Evolutionary conservation across 2,113 vertebrate species (phyloP).

Genomic region (Aptenodytes forsteri): DNA sequence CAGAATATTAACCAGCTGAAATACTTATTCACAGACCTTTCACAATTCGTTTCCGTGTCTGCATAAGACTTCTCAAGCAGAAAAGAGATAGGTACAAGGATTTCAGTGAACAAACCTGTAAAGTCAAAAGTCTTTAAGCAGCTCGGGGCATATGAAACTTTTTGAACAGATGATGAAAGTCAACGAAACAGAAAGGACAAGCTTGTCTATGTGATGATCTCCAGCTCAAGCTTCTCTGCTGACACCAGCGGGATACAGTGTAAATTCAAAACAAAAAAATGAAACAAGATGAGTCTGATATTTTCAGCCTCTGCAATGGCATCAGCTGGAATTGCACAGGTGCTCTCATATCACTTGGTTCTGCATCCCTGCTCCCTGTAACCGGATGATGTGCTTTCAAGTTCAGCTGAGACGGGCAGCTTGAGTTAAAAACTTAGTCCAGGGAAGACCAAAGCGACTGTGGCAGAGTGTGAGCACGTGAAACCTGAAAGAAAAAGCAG

Average conservation of each 20-base stretch:
- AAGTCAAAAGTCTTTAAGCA: background rate
- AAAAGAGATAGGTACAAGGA: background rate
- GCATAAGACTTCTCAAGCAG: background rate
- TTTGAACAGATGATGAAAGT: background rate
- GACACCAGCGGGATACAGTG: rapidly evolving
- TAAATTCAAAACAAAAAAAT: background rate
- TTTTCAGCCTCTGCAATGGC: background rate
- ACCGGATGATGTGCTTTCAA: background rate
- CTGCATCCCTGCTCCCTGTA: background rate
- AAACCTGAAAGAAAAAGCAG: background rate
- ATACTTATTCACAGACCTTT: background rate
- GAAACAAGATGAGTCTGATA: background rate
- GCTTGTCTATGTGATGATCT: background rate
- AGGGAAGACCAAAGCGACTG: background rate
- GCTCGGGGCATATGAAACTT: background rate
- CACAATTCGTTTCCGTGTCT: background rate
- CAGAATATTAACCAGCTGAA: background rate
- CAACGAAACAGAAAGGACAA: background rate
- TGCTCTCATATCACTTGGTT: background rate
- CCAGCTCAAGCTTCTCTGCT: background rate
- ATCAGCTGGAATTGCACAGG: background rate
- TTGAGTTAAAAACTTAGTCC: background rate
- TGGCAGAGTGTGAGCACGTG: background rate
- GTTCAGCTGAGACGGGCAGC: background rate
- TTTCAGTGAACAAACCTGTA: background rate